These are phyloP conservation scores for Drosophila birchii DNA, from an alignment of 2,888 invertebrate genomes.

Conservation along the genomic window DNA sequence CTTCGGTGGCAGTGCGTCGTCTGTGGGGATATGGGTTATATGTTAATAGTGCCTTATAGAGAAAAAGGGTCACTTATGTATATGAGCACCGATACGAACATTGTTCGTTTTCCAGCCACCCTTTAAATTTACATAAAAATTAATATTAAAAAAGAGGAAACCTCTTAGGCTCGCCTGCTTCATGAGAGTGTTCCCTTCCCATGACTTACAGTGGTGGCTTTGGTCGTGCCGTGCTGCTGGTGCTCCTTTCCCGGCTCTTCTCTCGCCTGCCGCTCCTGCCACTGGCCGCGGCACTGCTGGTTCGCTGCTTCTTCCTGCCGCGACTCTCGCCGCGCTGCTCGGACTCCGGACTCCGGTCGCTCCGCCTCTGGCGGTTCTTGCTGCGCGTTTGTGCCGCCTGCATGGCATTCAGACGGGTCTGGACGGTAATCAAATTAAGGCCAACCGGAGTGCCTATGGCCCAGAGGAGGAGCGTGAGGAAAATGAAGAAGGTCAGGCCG, in stretches of 20 bases:
- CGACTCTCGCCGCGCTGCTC: slow-evolving; percentile 57
- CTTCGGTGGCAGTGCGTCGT: slow-evolving; percentile 80
- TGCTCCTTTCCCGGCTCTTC: slow-evolving; percentile 57
- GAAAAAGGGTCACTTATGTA: neutral
- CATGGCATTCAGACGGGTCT: slow-evolving; percentile 78
- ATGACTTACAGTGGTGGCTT: slow-evolving; percentile 70
- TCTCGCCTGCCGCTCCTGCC: slow-evolving; percentile 34
- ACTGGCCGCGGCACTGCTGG: slow-evolving; percentile 31
- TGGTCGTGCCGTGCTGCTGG: slow-evolving; percentile 59
- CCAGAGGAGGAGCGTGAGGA: slow-evolving; percentile 87
- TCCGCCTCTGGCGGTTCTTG: slow-evolving; percentile 51
- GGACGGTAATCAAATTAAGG: slow-evolving; percentile 86
- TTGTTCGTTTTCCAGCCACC: neutral
- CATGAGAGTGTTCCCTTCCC: neutral
- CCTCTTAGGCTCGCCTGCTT: neutral
- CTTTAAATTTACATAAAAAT: slow-evolving; percentile 10
- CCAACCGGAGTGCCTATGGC: slow-evolving; percentile 87
- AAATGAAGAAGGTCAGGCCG: slow-evolving; percentile 89
- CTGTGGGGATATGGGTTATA: slow-evolving; percentile 39
- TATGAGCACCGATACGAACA: neutral
- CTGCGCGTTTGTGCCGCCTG: slow-evolving; percentile 61
- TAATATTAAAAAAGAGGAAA: neutral
- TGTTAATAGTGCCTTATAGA: neutral
- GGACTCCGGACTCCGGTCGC: slow-evolving; percentile 43
- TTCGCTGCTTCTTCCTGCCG: slow-evolving; percentile 44